Evolutionary conservation across 2,888 invertebrate genomes (phyloP), one percentile per base, ranked within the genome.

Genomic region (Alsophila aescularia): DNA sequence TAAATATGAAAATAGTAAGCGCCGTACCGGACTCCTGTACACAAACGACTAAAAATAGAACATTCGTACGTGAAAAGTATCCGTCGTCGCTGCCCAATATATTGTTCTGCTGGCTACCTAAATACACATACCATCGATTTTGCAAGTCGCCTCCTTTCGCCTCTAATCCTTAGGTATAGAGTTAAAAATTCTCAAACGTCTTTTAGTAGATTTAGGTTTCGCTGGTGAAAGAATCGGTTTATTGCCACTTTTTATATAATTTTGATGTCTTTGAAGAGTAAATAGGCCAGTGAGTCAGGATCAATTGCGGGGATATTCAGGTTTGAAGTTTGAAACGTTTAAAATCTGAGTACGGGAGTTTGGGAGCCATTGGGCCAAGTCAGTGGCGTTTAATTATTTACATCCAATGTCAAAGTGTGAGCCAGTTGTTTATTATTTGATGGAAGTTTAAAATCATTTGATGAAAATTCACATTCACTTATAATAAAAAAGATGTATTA

Each of bases 61-160:
- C 13, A 32, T 41, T 52, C 54, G 67, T 63, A 69, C 71, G 70
- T 79, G 82, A 80, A 77, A 60, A 80, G 66, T 79, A 73, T 83
- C 84, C 66, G 77, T 88, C 86, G 78, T 71, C 87, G 70, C 66
- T 15, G 47, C 63, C 58, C 72, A 60, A 79, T 82, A 77, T 75
- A 83, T 83, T 83, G 81, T 80, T 79, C 66, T 62, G 39, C 52
- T 44, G 58, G 52, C 15, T 18, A 18, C 36, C 16, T 15, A 48
- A 15, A 43, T 39, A 54, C 44, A 61, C 42, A 48, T 56, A 63
- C 62, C 10, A n/a, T n/a, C n/a, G 29, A 8, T n/a, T 1, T 29
- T 1, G 10, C 29, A 3, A 4, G 59, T 63, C 62, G 55, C 59
- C 64, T 69, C 73, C 69, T 68, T 69, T 74, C 70, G 73, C 43